phyloP scores from a whole-genome alignment of 2,888 invertebrate species.

The Bedellia somnulentella region DNA sequence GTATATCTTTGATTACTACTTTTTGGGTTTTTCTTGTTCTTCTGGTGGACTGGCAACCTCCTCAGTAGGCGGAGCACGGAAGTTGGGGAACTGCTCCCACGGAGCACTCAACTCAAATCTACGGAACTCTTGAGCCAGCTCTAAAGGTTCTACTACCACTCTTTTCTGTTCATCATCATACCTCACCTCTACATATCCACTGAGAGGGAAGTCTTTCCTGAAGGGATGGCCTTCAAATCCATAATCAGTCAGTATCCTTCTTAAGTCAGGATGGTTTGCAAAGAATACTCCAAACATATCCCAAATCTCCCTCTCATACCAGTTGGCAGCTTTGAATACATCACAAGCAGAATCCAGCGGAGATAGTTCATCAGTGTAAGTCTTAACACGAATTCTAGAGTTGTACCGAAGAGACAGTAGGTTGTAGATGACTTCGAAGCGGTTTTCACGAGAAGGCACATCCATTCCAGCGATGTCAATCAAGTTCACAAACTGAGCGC shows the following conservation, averaged over 20 bases:
- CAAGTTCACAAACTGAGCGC: conserved; percentile 88
- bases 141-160: conserved; percentile 94
- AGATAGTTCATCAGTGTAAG: conserved; percentile 96
- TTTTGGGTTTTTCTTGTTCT: conserved; percentile 27
- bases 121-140: conserved; percentile 96
- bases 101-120: conserved; percentile 96
- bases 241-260: conserved; percentile 97
- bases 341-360: conserved; percentile 83
- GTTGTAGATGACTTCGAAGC: conserved; percentile 94
- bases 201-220: conserved; percentile 95
- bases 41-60: conserved; percentile 55
- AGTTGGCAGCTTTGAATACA: conserved; percentile 89
- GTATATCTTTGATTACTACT: conserved; percentile 24
- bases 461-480: conserved; percentile 94
- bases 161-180: conserved; percentile 98
- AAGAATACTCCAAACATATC: conserved; percentile 99
- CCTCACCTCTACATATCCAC: conserved; percentile 95
- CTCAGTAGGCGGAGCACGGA: conserved; percentile 69
- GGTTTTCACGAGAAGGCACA: conserved; percentile 81
- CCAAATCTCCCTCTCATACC: conserved; percentile 96
- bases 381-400: conserved; percentile 91
- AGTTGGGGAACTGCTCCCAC: conserved; percentile 98
- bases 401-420: conserved; percentile 90
- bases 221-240: conserved; percentile 99
- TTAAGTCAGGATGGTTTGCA: conserved; percentile 94